Evolutionary conservation across 2,113 vertebrate species (phyloP).

Genomic region (Hipposideros armiger): DNA sequence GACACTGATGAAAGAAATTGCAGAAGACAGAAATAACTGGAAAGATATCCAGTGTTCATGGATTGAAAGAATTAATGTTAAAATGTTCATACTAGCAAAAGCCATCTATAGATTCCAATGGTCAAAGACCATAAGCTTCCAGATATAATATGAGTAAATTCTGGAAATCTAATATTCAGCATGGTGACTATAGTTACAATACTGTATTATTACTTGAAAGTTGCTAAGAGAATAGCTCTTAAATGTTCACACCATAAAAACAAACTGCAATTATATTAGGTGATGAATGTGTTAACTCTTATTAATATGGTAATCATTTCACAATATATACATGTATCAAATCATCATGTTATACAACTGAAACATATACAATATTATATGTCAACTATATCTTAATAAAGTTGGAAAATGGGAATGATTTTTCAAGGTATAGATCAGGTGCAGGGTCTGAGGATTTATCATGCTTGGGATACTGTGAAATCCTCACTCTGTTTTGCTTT

Average conservation of each 20-base stretch:
- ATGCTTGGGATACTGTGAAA: background rate
- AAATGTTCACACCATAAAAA: background rate
- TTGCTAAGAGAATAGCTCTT: background rate
- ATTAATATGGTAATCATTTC: background rate
- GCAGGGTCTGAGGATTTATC: background rate
- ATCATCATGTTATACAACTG: background rate
- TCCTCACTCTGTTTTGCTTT: background rate
- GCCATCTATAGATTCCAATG: background rate
- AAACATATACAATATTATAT: background rate
- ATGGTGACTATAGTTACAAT: background rate
- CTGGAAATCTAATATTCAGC: background rate
- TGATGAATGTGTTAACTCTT: background rate
- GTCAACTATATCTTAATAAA: background rate
- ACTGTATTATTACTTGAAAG: background rate
- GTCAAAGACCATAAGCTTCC: background rate
- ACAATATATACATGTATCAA: background rate
- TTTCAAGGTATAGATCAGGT: background rate
- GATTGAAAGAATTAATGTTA: background rate
- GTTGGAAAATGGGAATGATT: background rate
- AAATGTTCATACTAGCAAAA: background rate
- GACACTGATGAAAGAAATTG: background rate
- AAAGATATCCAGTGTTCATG: background rate
- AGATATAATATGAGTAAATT: background rate
- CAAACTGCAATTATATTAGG: background rate
- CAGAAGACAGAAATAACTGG: background rate